These are phyloP conservation scores for Apotomis turbidana DNA, from an alignment of 2,888 invertebrate species.

Conservation along the genomic window DNA sequence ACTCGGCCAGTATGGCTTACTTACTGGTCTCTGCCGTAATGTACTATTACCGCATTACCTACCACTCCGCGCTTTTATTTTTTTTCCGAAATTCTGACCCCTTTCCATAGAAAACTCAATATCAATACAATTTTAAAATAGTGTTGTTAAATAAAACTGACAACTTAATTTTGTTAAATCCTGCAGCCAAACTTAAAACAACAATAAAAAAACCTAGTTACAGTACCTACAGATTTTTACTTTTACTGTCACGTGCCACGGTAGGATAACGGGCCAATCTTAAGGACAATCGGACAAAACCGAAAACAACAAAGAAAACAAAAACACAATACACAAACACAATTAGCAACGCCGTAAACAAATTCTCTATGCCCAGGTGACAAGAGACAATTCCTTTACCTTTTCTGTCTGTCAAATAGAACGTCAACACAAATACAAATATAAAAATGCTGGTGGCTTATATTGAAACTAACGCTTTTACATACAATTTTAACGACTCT, in stretches of 20 bases:
- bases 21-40: too few relatives aligned
- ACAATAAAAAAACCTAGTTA: background rate
- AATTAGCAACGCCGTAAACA: constrained; percentile 67
- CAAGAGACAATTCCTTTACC: constrained; percentile 58
- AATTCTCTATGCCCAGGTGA: constrained; percentile 61
- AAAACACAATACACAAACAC: constrained; percentile 49
- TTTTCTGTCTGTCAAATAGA: constrained; percentile 64
- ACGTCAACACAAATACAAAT: constrained; percentile 31
- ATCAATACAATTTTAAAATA: too few relatives aligned
- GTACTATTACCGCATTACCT: too few relatives aligned
- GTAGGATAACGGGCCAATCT: constrained; percentile 36
- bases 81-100: too few relatives aligned
- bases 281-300: constrained; percentile 35
- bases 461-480: background rate
- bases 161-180: background rate
- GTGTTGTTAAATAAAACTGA: too few relatives aligned
- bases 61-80: too few relatives aligned
- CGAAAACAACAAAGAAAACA: constrained; percentile 44
- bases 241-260: constrained; percentile 30
- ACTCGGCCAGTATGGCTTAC: too few relatives aligned
- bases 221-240: constrained; percentile 9
- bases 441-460: constrained; percentile 5
- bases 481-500: background rate
- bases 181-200: background rate
- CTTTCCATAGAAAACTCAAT: too few relatives aligned